A percentile compares a stretch with the other conserved stretches of the same genome.
These are phyloP conservation scores for Heliothis subflexa DNA, from an alignment of 1,140 invertebrate species.

Conservation along the genomic window DNA sequence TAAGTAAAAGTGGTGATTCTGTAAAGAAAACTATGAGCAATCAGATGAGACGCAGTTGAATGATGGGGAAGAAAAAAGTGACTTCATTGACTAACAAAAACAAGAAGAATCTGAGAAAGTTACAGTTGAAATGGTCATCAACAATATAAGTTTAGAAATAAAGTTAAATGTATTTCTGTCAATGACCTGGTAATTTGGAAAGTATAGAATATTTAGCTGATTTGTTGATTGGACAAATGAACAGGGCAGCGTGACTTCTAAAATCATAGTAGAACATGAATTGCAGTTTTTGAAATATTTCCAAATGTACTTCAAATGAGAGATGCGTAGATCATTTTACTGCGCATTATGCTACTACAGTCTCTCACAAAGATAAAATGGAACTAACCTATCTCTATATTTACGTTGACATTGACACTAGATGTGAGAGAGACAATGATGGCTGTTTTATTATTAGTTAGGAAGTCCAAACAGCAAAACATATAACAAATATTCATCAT, in stretches of 20 bases:
- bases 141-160: neutral
- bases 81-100: neutral
- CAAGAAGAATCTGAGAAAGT: neutral
- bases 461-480: neutral
- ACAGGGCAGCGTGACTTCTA: neutral
- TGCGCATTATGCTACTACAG: neutral
- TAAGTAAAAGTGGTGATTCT: slow-evolving; percentile 28
- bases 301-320: slow-evolving; percentile 2
- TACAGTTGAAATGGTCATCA: neutral
- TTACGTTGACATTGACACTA: slow-evolving; percentile 24
- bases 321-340: slow-evolving; percentile 1
- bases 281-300: slow-evolving; percentile 31
- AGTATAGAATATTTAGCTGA: neutral
- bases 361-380: neutral
- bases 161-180: neutral
- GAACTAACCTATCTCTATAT: slow-evolving; percentile 30
- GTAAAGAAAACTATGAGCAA: neutral
- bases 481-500: neutral
- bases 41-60: neutral
- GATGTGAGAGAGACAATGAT: neutral
- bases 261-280: slow-evolving; percentile 4
- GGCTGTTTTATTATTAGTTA: too few species aligned
- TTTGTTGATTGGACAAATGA: neutral
- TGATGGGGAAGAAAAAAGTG: slow-evolving; percentile 5
- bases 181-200: neutral